phyloP scores from a whole-genome alignment of 1,140 invertebrate genomes.

The Paralvinella palmiformis region DNA sequence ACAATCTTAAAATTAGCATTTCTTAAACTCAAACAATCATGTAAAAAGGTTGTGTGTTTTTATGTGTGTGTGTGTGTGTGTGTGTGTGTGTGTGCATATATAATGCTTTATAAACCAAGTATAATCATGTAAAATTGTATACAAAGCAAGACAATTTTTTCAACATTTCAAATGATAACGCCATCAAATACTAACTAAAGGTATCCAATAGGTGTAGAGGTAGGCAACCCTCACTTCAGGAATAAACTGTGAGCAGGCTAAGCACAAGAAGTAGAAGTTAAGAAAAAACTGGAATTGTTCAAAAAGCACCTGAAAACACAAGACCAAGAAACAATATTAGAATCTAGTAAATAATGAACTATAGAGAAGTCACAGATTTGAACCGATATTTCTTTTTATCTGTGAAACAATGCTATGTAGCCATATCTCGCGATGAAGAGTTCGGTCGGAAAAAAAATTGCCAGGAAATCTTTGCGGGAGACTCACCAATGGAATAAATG shows the following conservation, averaged over 20 bases:
- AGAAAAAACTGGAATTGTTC: conserved; percentile 99
- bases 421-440: too few species aligned
- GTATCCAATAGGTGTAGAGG: conserved; percentile 98
- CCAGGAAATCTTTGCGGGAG: too few species aligned
- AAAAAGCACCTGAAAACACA: conserved; percentile 70
- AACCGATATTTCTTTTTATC: too few species aligned
- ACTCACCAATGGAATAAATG: conserved; percentile 90
- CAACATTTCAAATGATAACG: conserved; percentile 23
- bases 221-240: conserved; percentile 93
- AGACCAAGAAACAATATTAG: conserved; percentile 18
- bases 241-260: conserved; percentile 97
- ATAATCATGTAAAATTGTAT: too few species aligned
- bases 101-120: conserved; percentile 1
- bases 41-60: too few species aligned
- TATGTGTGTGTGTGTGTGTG: too few species aligned
- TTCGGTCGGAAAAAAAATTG: too few species aligned
- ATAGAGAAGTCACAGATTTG: too few species aligned
- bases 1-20: too few species aligned
- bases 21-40: too few species aligned
- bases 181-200: conserved; percentile 76
- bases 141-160: too few species aligned
- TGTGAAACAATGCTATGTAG: too few species aligned
- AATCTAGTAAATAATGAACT: background rate
- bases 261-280: conserved; percentile 95
- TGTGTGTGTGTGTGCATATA: background rate